Evolutionary conservation across 1,140 invertebrate genomes (phyloP), one percentile per base, ranked within the genome.

Genomic region (Phocides pigmalion): DNA sequence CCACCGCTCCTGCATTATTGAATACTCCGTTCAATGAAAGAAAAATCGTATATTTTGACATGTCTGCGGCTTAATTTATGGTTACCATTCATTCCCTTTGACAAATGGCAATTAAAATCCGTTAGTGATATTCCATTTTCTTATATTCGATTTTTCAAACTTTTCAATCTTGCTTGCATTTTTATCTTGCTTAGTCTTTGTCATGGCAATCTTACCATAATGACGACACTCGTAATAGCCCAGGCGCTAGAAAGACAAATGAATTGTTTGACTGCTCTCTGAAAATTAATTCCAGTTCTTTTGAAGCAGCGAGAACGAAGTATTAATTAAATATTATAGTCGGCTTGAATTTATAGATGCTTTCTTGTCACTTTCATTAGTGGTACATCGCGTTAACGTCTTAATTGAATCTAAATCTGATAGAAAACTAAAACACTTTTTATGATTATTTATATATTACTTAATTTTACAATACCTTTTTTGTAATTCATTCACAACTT

Each of bases 11-110:
- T 69, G 71, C 76, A 79, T 87, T 89, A 89, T 89, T 85, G 81
- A 90, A 87, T 84, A 81, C 78, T 79, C 68, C 70, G 66, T 76
- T 79, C 76, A 73, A 76, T 81, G 74, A 81, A 81, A 85, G 85
- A 87, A 83, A 87, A 90, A 81, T 85, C 82, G 83, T 79, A 84
- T 81, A 85, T 90, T 86, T 87, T 89, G 84, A 88, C 74, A 64
- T 78, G 65, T 66, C 69, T 71, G 66, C 51, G 66, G 65, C 59
- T 42, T 67, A 84, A 89, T 89, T 89, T 87, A 88, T 78, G 70
- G 75, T 71, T 76, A 66, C 72, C 81, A 84, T 87, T 83, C 81
- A 81, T 84, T 77, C 75, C 28, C 51, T 73, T 64, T 78, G 76
- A 82, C 79, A 81, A 82, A 76, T 74, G 78, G 78, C 78, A 87